Base-by-base conservation (phyloP, 2,888 invertebrate genomes). In the Eurytoma californica region DNA sequence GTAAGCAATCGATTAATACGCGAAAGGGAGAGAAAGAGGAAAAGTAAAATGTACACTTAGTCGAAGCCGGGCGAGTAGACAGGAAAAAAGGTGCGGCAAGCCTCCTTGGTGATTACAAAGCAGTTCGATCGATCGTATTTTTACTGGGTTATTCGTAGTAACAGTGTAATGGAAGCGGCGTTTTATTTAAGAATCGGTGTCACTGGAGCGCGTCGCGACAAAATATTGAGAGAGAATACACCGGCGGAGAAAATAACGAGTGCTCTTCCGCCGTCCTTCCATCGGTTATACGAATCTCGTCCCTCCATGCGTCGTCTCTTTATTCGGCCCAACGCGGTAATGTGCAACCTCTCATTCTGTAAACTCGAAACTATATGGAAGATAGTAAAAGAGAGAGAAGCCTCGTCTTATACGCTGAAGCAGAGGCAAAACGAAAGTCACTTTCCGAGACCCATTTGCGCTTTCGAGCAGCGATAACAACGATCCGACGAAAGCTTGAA, bases 61-160 rank as follows among this genome's bases (percentile, higher is more conserved):
- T n/a, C 39, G 74, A 49, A 24, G 47, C 13, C 20, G 24, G 13
- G 57, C 13, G 65, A 28, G 57, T 13, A 39, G 20, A 70, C 14
- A 60, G 24, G 53, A 20, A 55, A 65, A 14, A 28, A 55, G 30
- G 51, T 66, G 72, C 61, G 55, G 74, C 81, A 82, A 84, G 82
- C 82, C 39, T 84, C 81, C 83, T 83, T 84, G 83, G 83, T 83
- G 82, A 69, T 69, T 18, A 83, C 82, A 85, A 78, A 81, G 82
- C 83, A 84, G 83, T 84, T 84, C 83, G 83, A 83, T 86, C 83
- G 82, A 83, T 82, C 81, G 51, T 81, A 61, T 79, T 24, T 75
- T 24, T 55, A 70, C 55, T 73, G 24, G 72, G 65, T 67, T 67
- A 67, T 75, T 53, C 55, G 55, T 55, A 55, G 65, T 55, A 55